Base-by-base conservation (phyloP, 2,888 invertebrate genomes). In the Drosophila ezoana region DNA sequence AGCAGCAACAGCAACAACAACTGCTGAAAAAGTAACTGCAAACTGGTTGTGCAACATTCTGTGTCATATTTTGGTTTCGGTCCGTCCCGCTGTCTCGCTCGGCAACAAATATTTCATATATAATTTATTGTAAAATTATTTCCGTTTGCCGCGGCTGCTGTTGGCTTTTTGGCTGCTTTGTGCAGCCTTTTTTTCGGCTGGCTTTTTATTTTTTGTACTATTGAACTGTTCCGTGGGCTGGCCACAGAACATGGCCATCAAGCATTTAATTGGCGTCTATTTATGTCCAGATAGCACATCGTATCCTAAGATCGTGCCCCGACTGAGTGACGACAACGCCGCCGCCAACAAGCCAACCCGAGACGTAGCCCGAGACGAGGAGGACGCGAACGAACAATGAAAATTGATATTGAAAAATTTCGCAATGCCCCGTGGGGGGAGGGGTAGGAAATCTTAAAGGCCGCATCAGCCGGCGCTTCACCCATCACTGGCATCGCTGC, bases 251-350 rank as follows among this genome's bases (percentile, higher is more conserved):
- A 76, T 61, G 84, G 54, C 77, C 85, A 84, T 83, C 87, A 83
- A 75, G 72, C 68, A 76, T 81, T 89, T 89, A 90, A 89, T 89
- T 89, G 89, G 89, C 85, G 87, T 89, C 90, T 86, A 89, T 90
- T 82, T 90, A 88, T 90, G 90, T 89, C 87, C 85, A 88, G 89
- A 90, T 90, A 88, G 76, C 85, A 89, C 79, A 84, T 84, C 85
- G 85, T 65, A 65, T 61, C 56, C 76, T 54, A 58, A 73, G 82
- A 84, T 84, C 76, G 69, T 62, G 68, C 63, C 47, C 70, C 82
- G 82, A 75, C 75, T 83, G 81, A 81, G 81, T 83, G 81, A 86
- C 86, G 81, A 86, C 86, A 78, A 57, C 48, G 40, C 38, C 47
- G 61, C 38, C 47, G 63, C 32, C 59, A 45, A 43, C 38, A 51